Conservation (phyloP, 2,113 vertebrate genomes). For the Psophia crepitans region DNA sequence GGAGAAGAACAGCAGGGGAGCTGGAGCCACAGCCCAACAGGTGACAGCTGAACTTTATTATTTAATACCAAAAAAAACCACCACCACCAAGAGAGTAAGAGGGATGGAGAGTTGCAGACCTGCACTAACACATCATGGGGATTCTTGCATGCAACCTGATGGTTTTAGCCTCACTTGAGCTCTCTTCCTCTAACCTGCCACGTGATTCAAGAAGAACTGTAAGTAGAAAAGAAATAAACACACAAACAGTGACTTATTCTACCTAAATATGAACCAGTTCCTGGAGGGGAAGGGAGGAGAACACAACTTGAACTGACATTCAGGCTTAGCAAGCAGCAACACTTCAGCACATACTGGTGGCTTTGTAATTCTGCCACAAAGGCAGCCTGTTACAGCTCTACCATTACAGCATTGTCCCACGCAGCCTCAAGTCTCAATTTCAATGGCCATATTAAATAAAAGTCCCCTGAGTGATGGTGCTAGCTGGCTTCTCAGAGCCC, state of each 20-base stretch:
- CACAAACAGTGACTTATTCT: conserved; percentile 2
- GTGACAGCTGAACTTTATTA: background rate
- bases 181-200: background rate
- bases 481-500: background rate
- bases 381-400: conserved; percentile 18
- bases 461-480: background rate
- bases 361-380: conserved; percentile 47
- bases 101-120: background rate
- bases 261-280: background rate
- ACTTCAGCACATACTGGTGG: background rate
- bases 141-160: background rate
- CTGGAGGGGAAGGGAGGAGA: background rate
- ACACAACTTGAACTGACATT: background rate
- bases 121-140: background rate
- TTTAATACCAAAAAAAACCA: background rate
- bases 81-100: background rate
- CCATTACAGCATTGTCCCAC: background rate
- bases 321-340: background rate
- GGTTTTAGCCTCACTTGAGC: background rate
- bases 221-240: background rate
- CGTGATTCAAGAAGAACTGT: background rate
- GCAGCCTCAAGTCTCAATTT: background rate
- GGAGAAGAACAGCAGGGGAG: background rate
- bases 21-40: background rate
- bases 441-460: background rate